Evolutionary conservation across 2,797 vertebrate species (phyloP).

Genomic region (Sebastes goodei): DNA sequence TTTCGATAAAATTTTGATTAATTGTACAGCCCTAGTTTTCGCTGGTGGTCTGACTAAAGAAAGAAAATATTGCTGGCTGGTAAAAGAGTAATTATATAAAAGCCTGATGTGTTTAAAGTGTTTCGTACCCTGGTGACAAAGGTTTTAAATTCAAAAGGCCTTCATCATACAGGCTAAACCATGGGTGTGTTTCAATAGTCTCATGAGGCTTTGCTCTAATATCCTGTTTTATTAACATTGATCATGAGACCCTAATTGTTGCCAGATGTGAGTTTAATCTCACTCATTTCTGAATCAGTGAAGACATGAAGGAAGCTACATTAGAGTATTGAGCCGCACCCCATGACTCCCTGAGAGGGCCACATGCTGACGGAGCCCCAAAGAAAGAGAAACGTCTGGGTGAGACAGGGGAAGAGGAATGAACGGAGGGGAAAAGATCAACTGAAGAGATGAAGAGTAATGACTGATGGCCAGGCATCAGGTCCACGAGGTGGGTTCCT

Average conservation of each 20-base stretch:
- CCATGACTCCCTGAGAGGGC: conserved; percentile 59
- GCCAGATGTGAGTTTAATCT: neutral
- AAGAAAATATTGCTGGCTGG: neutral
- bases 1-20: no score
- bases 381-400: conserved; percentile 37
- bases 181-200: conserved; percentile 65
- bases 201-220: conserved; percentile 48
- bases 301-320: conserved; percentile 42
- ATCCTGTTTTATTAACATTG: neutral
- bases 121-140: neutral
- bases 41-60: neutral
- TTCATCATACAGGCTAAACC: conserved; percentile 62
- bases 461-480: conserved; percentile 70
- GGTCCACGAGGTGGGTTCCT: conserved; percentile 84
- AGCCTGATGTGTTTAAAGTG: neutral
- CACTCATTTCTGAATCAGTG: conserved; percentile 30
- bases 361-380: conserved; percentile 66
- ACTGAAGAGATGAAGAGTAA: conserved; percentile 54
- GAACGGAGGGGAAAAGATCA: conserved; percentile 18
- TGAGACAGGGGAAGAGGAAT: conserved; percentile 25
- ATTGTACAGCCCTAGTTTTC: neutral
- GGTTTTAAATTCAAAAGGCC: conserved; percentile 26
- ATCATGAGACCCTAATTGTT: conserved; percentile 3
- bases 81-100: neutral
- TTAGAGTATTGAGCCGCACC: conserved; percentile 66